These are phyloP conservation scores for Sylvicola fuscatus DNA, from an alignment of 2,888 invertebrate genomes.

Conservation along the genomic window DNA sequence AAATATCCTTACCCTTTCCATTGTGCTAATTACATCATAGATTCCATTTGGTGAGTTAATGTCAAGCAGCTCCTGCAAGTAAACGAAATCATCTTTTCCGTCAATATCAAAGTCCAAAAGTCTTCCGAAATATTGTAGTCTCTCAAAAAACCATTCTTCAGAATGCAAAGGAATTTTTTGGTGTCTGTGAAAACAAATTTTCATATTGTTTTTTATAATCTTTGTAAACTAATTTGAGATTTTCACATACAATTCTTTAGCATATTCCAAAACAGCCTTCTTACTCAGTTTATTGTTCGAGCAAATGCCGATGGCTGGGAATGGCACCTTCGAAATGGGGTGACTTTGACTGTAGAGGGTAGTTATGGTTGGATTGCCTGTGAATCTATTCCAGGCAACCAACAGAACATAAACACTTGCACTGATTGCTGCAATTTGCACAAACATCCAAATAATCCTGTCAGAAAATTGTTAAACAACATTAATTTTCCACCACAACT, in stretches of 20 bases:
- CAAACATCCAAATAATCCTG: constrained; percentile 15
- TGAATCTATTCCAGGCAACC: constrained; percentile 13
- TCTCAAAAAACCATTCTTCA: neutral
- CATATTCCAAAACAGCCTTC: constrained; percentile 18
- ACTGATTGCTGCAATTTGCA: constrained; percentile 11
- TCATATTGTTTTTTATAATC: no score
- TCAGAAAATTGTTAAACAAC: constrained; percentile 5
- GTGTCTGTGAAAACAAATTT: neutral
- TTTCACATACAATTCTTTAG: constrained; percentile 27
- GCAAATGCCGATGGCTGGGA: constrained; percentile 35
- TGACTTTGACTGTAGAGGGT: constrained; percentile 27
- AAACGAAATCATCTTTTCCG: constrained; percentile 7
- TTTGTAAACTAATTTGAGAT: no score
- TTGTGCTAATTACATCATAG: constrained; percentile 13
- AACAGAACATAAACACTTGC: constrained; percentile 12
- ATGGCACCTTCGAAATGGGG: constrained; percentile 29
- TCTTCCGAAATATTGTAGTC: constrained; percentile 9
- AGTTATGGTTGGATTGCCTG: constrained; percentile 24
- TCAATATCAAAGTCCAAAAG: constrained; percentile 10
- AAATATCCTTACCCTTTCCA: constrained; percentile 9
- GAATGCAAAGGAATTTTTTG: neutral
- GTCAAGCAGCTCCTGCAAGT: constrained; percentile 13
- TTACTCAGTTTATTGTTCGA: constrained; percentile 33
- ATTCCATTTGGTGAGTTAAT: constrained; percentile 11
- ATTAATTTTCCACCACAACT: neutral